Conservation (phyloP, 2,888 invertebrate genomes). For the Himalopsyche anomala region DNA sequence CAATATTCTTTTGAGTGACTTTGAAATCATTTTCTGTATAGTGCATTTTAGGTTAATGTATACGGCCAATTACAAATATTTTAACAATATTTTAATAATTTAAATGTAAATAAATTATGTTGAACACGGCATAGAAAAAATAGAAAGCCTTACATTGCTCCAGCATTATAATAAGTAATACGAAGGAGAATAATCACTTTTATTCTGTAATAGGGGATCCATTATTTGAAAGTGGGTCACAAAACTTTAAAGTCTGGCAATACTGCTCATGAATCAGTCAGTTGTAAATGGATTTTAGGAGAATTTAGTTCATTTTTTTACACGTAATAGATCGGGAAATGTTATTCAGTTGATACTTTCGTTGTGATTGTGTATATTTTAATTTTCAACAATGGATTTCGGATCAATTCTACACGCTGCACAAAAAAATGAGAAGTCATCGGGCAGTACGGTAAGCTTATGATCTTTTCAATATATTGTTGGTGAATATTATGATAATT, state of each 20-base stretch:
- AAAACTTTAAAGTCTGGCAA: neutral
- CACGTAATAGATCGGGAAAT: conserved; percentile 45
- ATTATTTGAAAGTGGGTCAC: no score
- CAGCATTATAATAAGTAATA: no score
- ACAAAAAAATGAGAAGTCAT: conserved; percentile 54
- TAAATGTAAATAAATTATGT: no score
- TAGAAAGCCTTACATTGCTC: no score
- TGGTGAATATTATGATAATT: conserved; percentile 46
- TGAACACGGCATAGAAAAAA: no score
- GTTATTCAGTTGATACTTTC: conserved; percentile 47
- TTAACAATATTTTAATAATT: no score
- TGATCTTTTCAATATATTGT: conserved; percentile 48
- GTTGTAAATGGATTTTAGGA: conserved; percentile 1
- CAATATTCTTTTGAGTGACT: no score
- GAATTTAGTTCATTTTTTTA: conserved; percentile 38
- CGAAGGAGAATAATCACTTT: neutral
- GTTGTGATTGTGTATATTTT: conserved; percentile 5
- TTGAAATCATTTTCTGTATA: no score
- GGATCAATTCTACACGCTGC: conserved; percentile 60
- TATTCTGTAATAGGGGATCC: neutral
- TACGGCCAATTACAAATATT: no score
- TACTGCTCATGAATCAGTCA: conserved; percentile 12
- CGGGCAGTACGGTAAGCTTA: conserved; percentile 55
- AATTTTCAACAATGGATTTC: conserved; percentile 61
- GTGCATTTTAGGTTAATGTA: no score